phyloP scores from a whole-genome alignment of 1,140 invertebrate species.

The Spodoptera frugiperda region DNA sequence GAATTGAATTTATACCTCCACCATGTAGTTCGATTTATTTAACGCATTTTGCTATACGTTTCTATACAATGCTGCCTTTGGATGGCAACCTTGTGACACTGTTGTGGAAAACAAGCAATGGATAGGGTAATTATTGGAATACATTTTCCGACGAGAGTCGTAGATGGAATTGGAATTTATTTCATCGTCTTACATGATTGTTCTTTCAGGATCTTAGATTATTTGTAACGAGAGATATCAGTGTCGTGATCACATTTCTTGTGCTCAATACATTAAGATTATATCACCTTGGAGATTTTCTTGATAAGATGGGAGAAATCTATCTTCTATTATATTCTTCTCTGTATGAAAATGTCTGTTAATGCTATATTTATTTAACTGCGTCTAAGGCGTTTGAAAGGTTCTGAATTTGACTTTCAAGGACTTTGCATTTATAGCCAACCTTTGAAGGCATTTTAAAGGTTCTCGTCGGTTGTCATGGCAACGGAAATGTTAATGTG shows the following conservation, averaged over 20 bases:
- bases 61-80: background rate
- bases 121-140: background rate
- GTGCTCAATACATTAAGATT: background rate
- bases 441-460: no score
- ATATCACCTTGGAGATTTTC: background rate
- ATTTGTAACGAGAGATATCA: constrained; percentile 26
- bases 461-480: background rate
- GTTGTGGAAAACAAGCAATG: background rate
- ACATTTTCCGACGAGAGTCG: background rate
- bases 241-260: background rate
- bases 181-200: constrained; percentile 38
- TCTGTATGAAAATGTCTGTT: no score
- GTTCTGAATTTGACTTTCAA: no score
- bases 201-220: constrained; percentile 41
- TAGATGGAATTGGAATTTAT: constrained; percentile 5
- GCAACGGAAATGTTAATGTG: background rate
- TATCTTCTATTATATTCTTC: no score
- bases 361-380: no score
- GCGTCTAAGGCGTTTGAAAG: no score
- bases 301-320: no score
- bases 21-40: constrained; percentile 62
- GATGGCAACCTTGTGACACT: background rate
- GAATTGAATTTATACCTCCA: constrained; percentile 80
- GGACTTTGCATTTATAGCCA: no score
- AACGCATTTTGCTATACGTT: background rate